Base-by-base conservation (phyloP, 2,797 vertebrate species). In the Sebastes vulpes region DNA sequence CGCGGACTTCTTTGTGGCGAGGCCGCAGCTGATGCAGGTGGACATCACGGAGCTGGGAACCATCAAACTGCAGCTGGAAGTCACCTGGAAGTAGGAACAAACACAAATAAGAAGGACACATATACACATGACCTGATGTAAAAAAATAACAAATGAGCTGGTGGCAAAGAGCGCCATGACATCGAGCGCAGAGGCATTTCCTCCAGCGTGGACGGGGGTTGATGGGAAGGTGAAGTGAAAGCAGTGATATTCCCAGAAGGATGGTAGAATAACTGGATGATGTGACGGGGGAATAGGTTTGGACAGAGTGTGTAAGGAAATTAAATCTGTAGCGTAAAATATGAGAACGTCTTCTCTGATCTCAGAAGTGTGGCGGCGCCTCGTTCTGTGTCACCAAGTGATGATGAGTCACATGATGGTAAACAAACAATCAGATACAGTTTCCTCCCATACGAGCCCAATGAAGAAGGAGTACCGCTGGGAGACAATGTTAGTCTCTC, bases 31-130 rank as follows among this genome's bases (percentile, higher is more conserved):
- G 75, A 97, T 99, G 85, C 61, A 98, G 76, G 97, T 99, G 89
- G 98, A 99, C 91, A 96, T 99, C 88, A 99, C 98, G 0, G 98
- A 99, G 80, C 94, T 99, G 92, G 98, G 98, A 42, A 99, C 98
- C 87, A 98, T 99, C 94, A 99, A 99, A 79, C 96, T 99, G 23
- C 96, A 98, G 84, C 95, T 99, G 89, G 98, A 99, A 78, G 97
- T 99, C 64, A 92, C 96, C 76, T 99, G 98, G 98, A 98, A 96
- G 98, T 99, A 94, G 91, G 98, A 92, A 68, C 18, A 32, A 67
- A 68, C 42, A 35, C 54, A 28, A 5, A 52, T 42, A 35, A 5
- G 29, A 32, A 42, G 38, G 38, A 42, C 38, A 42, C 14, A 42
- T 42, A 14, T 42, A 14, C 14, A 14, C 12, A 42, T 16, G 38